Base-by-base conservation (phyloP, 2,888 invertebrate species). In the Lampropteryx suffumata region DNA sequence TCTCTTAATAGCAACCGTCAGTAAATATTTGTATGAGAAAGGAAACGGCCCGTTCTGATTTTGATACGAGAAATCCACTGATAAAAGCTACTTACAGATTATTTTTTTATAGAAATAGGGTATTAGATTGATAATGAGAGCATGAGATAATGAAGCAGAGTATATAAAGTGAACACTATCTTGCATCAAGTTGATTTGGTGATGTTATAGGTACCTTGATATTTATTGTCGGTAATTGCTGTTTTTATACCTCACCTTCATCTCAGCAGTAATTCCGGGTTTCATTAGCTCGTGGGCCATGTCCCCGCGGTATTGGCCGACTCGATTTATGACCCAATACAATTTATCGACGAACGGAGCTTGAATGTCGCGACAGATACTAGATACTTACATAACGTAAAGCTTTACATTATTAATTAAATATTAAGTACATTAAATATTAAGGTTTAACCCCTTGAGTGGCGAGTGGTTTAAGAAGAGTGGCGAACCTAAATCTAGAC, bases 311-410 rank as follows among this genome's bases (percentile, higher is more conserved):
- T 69, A 76, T 74, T 73, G 76, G 61, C 67, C 55, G 32, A 56
- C 64, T 64, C 66, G 71, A 82, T 82, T 81, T 82, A 82, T 77
- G 65, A 74, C 64, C 59, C 72, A 72, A 76, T 78, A 78, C 76
- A 76, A 80, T 81, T 62, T 62, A 62, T 59, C 52, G 57, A 50
- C 50, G 42, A 46, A 53, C 55, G 48, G 65, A 61, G 62, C 64
- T 55, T 67, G 67, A 73, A 75, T 71, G 70, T 67, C 63, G 52
- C 27, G 44, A 48, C 39, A 29, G 49, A 46, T 27, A 54, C 36
- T 29, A n/a, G n/a, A n/a, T 24, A 40, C 34, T 26, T 24, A 35
- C 34, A 33, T 46, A 52, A 43, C 35, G 36, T 30, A 8, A 24
- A 33, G 11, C 43, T 43, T 39, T 28, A 44, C 52, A 44, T 47